Evolutionary conservation across 1,140 invertebrate genomes (phyloP), one percentile per base, ranked within the genome.

Genomic region (Platyscapa corneri): DNA sequence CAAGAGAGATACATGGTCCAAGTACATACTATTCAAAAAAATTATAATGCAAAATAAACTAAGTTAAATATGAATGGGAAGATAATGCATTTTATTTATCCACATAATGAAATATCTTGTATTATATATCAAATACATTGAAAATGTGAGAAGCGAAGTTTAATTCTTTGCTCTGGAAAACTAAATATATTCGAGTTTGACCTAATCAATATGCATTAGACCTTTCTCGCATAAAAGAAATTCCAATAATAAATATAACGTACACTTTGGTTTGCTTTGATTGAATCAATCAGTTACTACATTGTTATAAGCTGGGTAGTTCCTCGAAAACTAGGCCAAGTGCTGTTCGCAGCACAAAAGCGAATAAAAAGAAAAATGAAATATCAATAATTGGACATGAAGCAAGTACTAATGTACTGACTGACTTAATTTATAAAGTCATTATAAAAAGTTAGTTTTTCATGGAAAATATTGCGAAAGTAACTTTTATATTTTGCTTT

Each of bases 331-430:
- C 10, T 83, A 70, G 85, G 80, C 74, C 85, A 77, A 86, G 80
- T 56, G 82, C 56, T 77, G 53, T 53, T 42, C 16, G 70, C 65
- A 74, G 42, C 67, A 67, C 65, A 30, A 79, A 82, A 83, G 23
- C 20, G 65, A 65, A 79, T 46, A 46, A 82, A 83, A 81, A 6
- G 30, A 81, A 70, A 78, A 70, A 84, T 46, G 75, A 53, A 72
- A 80, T 65, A 75, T 75, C 81, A 60, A 82, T 82, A 82, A 82
- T 82, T 82, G 81, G 32, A 82, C 46, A 34, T 82, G 49, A 82
- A 82, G 70, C 49, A 60, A 74, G 81, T 65, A 42, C 70, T 82
- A 60, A 82, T 75, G 81, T 70, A 75, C 23, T 6, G 7, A n/a
- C 46, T 53, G 32, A 82, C 39, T 82, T 34, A 53, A 82, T 82